Base-by-base conservation (phyloP, 2,113 vertebrate species). In the Anoura caudifer region DNA sequence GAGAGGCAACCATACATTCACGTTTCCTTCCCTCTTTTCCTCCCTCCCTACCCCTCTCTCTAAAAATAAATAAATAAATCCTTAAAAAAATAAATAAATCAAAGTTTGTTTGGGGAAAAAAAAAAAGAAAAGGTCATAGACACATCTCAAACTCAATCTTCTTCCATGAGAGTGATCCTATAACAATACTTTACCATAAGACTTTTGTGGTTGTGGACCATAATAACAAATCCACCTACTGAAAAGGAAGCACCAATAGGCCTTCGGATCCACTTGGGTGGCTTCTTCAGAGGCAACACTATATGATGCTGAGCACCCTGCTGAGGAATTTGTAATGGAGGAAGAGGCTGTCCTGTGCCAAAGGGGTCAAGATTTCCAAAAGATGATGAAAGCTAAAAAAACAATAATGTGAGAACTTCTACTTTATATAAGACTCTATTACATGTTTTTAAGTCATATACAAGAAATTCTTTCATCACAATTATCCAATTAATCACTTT, bases 341-440 rank as follows among this genome's bases (percentile, higher is more conserved):
- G 99, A 36, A 99, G 98, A 0, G 99, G 97, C 67, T 99, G 99
- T 28, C 99, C 99, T 0, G 98, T 99, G 43, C 99, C 99, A 94
- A 99, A 99, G 0, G 99, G 99, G 98, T 99, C 99, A 0, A 99
- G 98, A 98, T 99, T 99, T 47, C 99, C 99, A 97, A 99, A 99
- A 0, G 99, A 99, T 0, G 98, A 99, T 19, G 99, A 99, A 52
- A 99, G 99, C 99, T 99, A 31, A 14, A 73, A 33, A 96, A 94
- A 76, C 8, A 43, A 59, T 26, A 28, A 77, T 4, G 13, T 10
- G 22, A 36, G 19, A 81, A 91, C n/a, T 28, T 33, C 22, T 87
- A 54, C 85, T 52, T 90, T 93, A 69, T 1, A 75, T 13, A 63
- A 70, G 65, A 82, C 33, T 83, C n/a, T n/a, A 94, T 6, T 75